phyloP scores from a whole-genome alignment of 1,140 invertebrate species.

The Megalonaias nervosa region DNA sequence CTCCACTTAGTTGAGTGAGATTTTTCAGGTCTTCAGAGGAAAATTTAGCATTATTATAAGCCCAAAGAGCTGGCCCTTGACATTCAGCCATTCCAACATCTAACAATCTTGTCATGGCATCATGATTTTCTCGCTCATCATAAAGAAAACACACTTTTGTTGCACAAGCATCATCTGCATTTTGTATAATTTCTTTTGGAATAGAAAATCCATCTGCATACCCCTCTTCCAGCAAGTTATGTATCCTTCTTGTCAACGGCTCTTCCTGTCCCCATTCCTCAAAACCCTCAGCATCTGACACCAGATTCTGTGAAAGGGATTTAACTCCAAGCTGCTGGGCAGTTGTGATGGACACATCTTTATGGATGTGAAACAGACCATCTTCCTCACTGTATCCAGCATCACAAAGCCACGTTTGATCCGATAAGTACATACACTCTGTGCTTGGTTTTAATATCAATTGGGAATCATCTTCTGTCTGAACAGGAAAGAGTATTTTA shows the following conservation, averaged over 20 bases:
- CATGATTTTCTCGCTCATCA: constrained; percentile 56
- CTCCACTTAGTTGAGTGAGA: constrained; percentile 45
- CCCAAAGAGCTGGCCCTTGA: too few relatives aligned
- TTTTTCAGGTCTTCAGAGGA: constrained; percentile 20
- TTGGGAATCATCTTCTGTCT: neutral
- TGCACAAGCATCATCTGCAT: constrained; percentile 65
- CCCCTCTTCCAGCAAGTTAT: constrained; percentile 47
- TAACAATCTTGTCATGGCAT: constrained; percentile 45
- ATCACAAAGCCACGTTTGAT: neutral
- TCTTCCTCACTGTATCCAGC: constrained; percentile 33
- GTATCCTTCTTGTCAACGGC: constrained; percentile 1
- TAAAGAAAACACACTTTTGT: constrained; percentile 59
- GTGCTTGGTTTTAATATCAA: constrained; percentile 26
- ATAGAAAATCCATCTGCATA: constrained; percentile 60
- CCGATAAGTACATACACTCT: constrained; percentile 41
- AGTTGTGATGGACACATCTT: constrained; percentile 33
- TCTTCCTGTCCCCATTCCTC: constrained; percentile 56
- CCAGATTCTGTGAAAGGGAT: constrained; percentile 33
- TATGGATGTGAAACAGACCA: constrained; percentile 44
- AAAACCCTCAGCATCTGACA: constrained; percentile 41
- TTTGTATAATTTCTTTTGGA: constrained; percentile 63
- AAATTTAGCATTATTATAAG: too few relatives aligned
- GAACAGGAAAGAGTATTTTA: constrained; percentile 1
- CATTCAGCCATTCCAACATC: constrained; percentile 45
- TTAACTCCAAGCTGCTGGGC: constrained; percentile 50